Base-by-base conservation (phyloP, 2,797 vertebrate species). In the Sebastes paucispinis region DNA sequence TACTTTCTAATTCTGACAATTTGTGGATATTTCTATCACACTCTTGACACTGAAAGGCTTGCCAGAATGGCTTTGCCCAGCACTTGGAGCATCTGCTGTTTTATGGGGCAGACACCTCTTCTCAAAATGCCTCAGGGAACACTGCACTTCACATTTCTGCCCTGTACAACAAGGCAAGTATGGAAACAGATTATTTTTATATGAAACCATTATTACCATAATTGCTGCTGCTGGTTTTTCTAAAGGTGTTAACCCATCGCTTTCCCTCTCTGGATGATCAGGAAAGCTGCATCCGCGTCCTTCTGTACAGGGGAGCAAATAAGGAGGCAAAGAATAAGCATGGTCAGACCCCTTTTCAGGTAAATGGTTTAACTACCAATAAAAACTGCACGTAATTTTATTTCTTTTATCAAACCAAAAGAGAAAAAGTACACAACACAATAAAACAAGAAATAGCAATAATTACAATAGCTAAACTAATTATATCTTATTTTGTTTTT, bases 41-140 rank as follows among this genome's bases (percentile, higher is more conserved):
- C 76, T 80, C 78, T 82, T 82, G 75, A 79, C 69, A 81, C 69
- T 80, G 66, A n/a, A 94, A 98, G 97, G 97, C 97, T 36, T 98
- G 97, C 89, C 97, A 98, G 89, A 95, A 97, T 22, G 97, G 97
- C 27, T 96, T 97, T 82, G 96, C 97, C 52, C 97, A 98, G 87
- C 97, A 98, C 82, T 95, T 98, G 94, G 97, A 98, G 80, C 97
- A 98, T 91, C 96, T 98, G 81, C 95, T 98, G 43, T 98, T 98
- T 94, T 98, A 98, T 2, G 97, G 97, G 50, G 97, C 97, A 5
- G 96, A 98, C 91, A 94, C 95, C 3, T 94, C 95, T 85, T 96
- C 96, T 81, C 96, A 97, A 93, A 98, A 98, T 52, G 97, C 97
- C 83, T 97, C 97, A 2, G 97, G 97, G 84, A 98, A 98, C 92